Evolutionary conservation across 2,888 invertebrate genomes (phyloP).

Genomic region (Drosophila lacicola): DNA sequence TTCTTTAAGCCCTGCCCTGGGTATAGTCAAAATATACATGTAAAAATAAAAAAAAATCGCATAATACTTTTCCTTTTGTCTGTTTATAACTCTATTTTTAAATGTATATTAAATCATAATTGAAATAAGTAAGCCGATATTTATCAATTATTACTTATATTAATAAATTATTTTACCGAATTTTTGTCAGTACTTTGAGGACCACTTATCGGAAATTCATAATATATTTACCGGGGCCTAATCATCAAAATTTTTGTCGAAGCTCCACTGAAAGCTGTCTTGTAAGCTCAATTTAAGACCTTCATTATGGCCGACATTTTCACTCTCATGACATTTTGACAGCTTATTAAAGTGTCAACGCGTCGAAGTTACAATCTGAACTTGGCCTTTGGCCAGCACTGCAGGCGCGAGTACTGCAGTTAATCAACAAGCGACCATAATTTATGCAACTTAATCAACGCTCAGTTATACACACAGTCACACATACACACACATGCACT

Average conservation of each 20-base stretch:
- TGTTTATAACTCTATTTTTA: no score
- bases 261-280: neutral
- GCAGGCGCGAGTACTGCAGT: constrained; percentile 27
- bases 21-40: no score
- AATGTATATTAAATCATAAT: no score
- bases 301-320: constrained; percentile 11
- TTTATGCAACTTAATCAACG: constrained; percentile 72
- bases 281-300: constrained; percentile 22
- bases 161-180: no score
- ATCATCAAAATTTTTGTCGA: neutral
- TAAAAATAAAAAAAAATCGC: no score
- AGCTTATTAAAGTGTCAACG: constrained; percentile 71
- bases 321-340: constrained; percentile 52
- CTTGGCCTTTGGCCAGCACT: constrained; percentile 6
- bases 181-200: no score
- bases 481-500: neutral
- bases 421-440: constrained; percentile 62
- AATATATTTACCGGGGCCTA: neutral
- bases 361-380: constrained; percentile 18
- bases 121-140: no score
- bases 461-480: constrained; percentile 6
- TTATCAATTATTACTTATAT: no score
- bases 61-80: no score
- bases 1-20: no score
- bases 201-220: neutral